A percentile compares a stretch with the other conserved stretches of the same genome.
Conservation (phyloP, 2,888 invertebrate genomes). For the Loripinus fragilis region DNA sequence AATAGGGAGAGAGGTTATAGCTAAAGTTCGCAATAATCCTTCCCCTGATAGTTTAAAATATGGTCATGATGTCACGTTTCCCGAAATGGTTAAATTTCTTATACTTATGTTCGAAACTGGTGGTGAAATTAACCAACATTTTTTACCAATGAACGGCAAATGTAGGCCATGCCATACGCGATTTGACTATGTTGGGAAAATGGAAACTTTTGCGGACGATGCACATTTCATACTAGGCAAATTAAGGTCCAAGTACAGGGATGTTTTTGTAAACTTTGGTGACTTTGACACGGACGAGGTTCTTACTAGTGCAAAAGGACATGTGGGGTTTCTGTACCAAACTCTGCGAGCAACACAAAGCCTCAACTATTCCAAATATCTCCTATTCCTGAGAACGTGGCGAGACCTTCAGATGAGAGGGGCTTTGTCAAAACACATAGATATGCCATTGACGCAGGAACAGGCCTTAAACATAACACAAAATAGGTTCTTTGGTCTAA, state of each 20-base stretch:
- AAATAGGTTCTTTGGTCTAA: slow-evolving; percentile 38
- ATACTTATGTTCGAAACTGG: slow-evolving; percentile 39
- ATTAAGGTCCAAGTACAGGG: slow-evolving; percentile 46
- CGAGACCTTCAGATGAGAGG: slow-evolving; percentile 70
- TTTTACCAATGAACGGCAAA: slow-evolving; percentile 61
- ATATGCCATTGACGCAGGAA: slow-evolving; percentile 54
- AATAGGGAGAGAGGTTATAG: slow-evolving; percentile 56
- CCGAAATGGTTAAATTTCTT: slow-evolving; percentile 66
- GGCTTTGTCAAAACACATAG: slow-evolving; percentile 56
- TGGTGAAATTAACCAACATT: slow-evolving; percentile 60
- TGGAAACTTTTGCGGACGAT: slow-evolving; percentile 66
- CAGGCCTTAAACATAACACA: slow-evolving; percentile 36
- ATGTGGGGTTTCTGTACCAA: slow-evolving; percentile 41
- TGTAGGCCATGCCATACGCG: slow-evolving; percentile 65
- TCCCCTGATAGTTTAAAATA: slow-evolving; percentile 42
- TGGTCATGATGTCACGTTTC: slow-evolving; percentile 72
- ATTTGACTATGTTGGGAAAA: slow-evolving; percentile 66
- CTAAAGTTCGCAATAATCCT: slow-evolving; percentile 39
- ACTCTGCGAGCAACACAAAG: slow-evolving; percentile 40
- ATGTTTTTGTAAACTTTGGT: slow-evolving; percentile 54
- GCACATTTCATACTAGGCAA: slow-evolving; percentile 51
- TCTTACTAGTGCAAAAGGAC: slow-evolving; percentile 39
- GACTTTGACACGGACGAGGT: slow-evolving; percentile 67
- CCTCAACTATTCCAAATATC: slow-evolving; percentile 61
- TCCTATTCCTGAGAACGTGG: slow-evolving; percentile 64